Evolutionary conservation across 2,797 vertebrate species (phyloP).

Genomic region (Eptatretus atami): DNA sequence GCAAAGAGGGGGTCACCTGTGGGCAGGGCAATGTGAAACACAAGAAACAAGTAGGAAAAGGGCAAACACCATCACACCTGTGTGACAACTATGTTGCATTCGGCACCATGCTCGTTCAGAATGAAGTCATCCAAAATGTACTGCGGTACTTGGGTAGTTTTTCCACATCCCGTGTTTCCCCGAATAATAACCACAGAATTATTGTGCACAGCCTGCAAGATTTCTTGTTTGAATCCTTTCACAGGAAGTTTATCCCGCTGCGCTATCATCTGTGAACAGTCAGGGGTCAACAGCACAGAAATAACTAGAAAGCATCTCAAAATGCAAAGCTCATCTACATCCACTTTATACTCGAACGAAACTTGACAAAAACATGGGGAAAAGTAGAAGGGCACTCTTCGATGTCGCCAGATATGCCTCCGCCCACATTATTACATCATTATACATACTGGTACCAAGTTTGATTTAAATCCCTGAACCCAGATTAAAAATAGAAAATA

Average conservation of each 20-base stretch:
- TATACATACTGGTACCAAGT: no score
- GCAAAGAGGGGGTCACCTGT: neutral
- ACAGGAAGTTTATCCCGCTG: constrained; percentile 43
- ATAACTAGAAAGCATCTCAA: no score
- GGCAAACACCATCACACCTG: constrained; percentile 23
- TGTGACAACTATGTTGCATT: constrained; percentile 79
- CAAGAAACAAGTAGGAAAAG: neutral
- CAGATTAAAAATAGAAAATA: no score
- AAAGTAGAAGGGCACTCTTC: no score
- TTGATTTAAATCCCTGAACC: no score
- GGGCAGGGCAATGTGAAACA: neutral
- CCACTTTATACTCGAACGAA: no score
- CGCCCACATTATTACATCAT: no score
- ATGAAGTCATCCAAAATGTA: constrained; percentile 60
- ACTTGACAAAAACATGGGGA: neutral
- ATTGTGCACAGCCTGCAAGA: constrained; percentile 22
- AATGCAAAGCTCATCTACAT: no score
- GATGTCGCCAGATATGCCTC: no score
- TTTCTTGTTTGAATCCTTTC: constrained; percentile 48
- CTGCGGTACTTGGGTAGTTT: constrained; percentile 87
- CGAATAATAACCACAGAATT: constrained; percentile 55
- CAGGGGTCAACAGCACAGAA: no score
- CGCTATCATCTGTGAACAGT: constrained; percentile 19
- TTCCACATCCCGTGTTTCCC: constrained; percentile 74
- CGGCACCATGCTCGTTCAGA: constrained; percentile 21